These are phyloP conservation scores for Australoheros scitulus DNA, from an alignment of 2,113 vertebrate genomes.

Conservation along the genomic window DNA sequence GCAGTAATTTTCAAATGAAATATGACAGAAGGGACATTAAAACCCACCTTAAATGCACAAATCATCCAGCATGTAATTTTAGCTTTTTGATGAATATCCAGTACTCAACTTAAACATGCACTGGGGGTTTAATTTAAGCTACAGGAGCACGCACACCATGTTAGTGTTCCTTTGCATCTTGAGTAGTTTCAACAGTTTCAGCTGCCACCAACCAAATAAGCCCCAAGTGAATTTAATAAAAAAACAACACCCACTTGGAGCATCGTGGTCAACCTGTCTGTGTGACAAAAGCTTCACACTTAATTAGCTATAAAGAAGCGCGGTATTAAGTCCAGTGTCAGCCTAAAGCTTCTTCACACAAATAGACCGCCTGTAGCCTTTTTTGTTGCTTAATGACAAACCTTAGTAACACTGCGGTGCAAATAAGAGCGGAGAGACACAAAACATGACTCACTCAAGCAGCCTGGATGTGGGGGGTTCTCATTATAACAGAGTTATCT, in stretches of 20 bases:
- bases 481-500: conserved; percentile 73
- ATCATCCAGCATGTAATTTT: background rate
- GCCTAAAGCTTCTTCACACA: conserved; percentile 44
- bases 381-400: conserved; percentile 58
- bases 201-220: conserved; percentile 18
- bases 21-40: background rate
- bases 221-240: conserved; percentile 32
- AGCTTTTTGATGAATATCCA: background rate
- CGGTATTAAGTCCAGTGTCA: conserved; percentile 36
- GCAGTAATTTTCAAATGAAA: background rate
- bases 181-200: conserved; percentile 2
- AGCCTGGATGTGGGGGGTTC: conserved; percentile 63
- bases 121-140: background rate
- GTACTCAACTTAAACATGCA: background rate
- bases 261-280: conserved; percentile 12
- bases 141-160: background rate
- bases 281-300: conserved; percentile 18
- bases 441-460: conserved; percentile 59
- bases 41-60: background rate
- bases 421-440: conserved; percentile 45
- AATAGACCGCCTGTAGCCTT: conserved; percentile 28
- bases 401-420: conserved; percentile 39
- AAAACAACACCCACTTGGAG: conserved; percentile 27
- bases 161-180: background rate
- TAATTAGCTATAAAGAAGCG: conserved; percentile 53